Evolutionary conservation across 2,113 vertebrate genomes (phyloP), one percentile per base, ranked within the genome.

Genomic region (Hemiprocne comata): DNA sequence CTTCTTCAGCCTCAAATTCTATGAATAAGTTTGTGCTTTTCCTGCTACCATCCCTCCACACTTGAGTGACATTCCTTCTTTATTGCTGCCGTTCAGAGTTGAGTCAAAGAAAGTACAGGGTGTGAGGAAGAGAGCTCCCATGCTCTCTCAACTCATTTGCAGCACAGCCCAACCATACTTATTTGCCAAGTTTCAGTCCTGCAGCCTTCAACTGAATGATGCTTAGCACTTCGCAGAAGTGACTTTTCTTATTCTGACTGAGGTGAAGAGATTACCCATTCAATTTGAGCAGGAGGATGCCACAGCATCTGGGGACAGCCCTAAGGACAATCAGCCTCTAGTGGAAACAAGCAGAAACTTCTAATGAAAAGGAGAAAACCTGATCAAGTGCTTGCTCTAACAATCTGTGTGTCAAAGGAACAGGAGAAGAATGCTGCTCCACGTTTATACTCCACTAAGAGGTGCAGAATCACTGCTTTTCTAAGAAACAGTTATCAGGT

Each of bases 21-120:
- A 71, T 74, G 76, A 96, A 81, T 92, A 95, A 81, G 60, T 89
- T 92, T 77, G 34, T 70, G 53, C 48, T 91, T 89, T 87, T 77
- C 55, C 69, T 67, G 70, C 48, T 84, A 64, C 73, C 74, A 23
- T 13, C 28, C 20, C 42, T 89, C 73, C 73, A 94, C 65, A 78
- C 57, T 77, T 67, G 19, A 92, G 73, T 89, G 70, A 84, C 38
- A 51, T 9, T 80, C 50, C 15, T 61, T 19, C 34, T 67, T 72
- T 64, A 78, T 3, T 65, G 29, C 83, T 51, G 38, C 17, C 51
- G 34, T 38, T 84, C n/a, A 81, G 61, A 26, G 38, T 33, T 1
- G 0, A 77, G 38, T 57, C 50, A 76, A 69, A 86, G 44, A 36
- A 81, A 83, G 55, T 5, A 91, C 0, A 70, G 25, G 25, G 64